Conservation (phyloP, 2,113 vertebrate genomes). For the Nettapus auritus region DNA sequence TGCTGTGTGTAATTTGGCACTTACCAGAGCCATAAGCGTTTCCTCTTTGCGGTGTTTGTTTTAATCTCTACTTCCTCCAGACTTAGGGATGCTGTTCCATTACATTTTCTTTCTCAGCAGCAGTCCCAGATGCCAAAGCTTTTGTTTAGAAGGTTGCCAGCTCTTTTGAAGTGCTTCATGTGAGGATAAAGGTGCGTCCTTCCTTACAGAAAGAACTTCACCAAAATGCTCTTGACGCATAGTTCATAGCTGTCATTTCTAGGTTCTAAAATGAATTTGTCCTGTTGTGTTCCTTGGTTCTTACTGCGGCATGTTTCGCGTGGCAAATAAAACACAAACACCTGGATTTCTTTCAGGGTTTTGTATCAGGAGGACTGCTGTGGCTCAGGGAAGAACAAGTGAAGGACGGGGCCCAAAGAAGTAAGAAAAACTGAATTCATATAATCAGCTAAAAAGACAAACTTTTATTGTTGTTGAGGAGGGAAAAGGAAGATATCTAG, state of each 20-base stretch:
- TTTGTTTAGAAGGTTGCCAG: not conserved
- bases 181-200: not conserved
- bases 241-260: not conserved
- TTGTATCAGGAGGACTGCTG: not conserved
- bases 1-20: slow-evolving; percentile 1
- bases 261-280: slow-evolving; percentile 10
- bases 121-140: not conserved
- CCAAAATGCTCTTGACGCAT: not conserved
- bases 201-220: not conserved
- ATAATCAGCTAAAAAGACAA: slow-evolving; percentile 80
- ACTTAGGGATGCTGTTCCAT: not conserved
- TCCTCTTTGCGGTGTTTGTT: not conserved
- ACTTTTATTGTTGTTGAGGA: slow-evolving; percentile 77
- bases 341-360: not conserved
- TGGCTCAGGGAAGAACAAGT: slow-evolving; percentile 7
- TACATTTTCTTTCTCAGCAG: not conserved
- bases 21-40: slow-evolving; percentile 32
- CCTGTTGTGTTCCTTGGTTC: not conserved
- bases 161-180: not conserved
- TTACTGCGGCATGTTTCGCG: not conserved
- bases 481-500: slow-evolving; percentile 66
- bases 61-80: not conserved
- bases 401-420: slow-evolving; percentile 22
- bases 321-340: not conserved
- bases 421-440: slow-evolving; percentile 78